phyloP scores from a whole-genome alignment of 1,140 invertebrate genomes.

The Drepana arcuata region DNA sequence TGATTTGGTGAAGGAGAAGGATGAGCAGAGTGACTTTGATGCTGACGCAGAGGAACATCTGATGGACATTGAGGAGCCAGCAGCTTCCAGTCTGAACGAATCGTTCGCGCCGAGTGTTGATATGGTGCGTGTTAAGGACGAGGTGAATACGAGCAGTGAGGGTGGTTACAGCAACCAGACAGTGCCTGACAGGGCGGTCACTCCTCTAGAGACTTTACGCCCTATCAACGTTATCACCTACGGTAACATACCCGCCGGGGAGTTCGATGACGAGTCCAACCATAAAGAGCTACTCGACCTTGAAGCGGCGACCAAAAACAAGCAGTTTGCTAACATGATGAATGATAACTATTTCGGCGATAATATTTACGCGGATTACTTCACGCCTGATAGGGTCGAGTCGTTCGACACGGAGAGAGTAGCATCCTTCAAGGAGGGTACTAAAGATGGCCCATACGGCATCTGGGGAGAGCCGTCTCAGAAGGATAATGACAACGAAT shows the following conservation, averaged over 20 bases:
- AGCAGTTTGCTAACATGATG: constrained; percentile 62
- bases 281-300: constrained; percentile 47
- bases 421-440: constrained; percentile 27
- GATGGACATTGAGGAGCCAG: constrained; percentile 57
- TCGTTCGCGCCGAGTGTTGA: constrained; percentile 19
- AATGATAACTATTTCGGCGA: constrained; percentile 65
- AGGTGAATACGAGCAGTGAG: constrained; percentile 51
- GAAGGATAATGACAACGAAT: constrained; percentile 55
- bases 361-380: constrained; percentile 62
- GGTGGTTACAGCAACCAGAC: constrained; percentile 35
- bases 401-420: constrained; percentile 55
- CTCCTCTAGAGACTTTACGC: constrained; percentile 41
- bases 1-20: constrained; percentile 64
- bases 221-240: constrained; percentile 64
- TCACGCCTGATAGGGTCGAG: constrained; percentile 58
- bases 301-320: constrained; percentile 52
- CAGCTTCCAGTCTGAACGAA: constrained; percentile 24
- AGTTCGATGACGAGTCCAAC: constrained; percentile 49
- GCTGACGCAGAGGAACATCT: constrained; percentile 56
- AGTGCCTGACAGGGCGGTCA: constrained; percentile 24
- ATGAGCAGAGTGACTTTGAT: constrained; percentile 47
- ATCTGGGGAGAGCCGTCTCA: constrained; percentile 57
- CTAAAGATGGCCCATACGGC: constrained; percentile 39
- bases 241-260: constrained; percentile 39
- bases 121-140: constrained; percentile 50